phyloP scores from a whole-genome alignment of 2,888 invertebrate species.

The Erynnis tages region DNA sequence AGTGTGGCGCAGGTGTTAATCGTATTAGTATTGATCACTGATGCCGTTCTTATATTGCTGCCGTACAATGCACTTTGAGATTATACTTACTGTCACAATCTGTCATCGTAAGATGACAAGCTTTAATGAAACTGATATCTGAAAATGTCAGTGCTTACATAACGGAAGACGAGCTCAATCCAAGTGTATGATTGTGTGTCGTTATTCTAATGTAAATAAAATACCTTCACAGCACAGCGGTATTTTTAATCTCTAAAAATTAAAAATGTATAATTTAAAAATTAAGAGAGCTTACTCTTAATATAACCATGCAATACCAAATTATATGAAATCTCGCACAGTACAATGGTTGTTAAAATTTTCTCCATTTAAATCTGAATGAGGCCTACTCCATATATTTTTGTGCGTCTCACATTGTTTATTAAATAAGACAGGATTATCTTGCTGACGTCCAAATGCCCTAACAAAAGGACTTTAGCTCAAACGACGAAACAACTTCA shows the following conservation, averaged over 20 bases:
- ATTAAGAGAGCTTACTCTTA: background rate
- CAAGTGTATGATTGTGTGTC: background rate
- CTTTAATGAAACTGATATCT: slow-evolving; percentile 8
- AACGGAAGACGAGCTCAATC: background rate
- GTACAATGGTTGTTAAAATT: no score
- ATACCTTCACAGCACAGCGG: no score
- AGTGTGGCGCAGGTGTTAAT: no score
- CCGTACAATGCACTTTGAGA: background rate
- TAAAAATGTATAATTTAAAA: background rate
- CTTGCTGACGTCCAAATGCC: slow-evolving; percentile 37
- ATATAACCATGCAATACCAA: no score
- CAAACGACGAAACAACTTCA: slow-evolving; percentile 24
- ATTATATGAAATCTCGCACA: no score
- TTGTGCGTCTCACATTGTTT: slow-evolving; percentile 34
- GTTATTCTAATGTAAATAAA: no score
- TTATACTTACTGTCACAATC: slow-evolving; percentile 10
- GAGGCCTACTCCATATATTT: slow-evolving; percentile 30
- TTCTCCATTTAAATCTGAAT: no score
- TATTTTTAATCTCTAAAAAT: no score
- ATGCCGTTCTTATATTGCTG: background rate
- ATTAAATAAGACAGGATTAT: slow-evolving; percentile 47
- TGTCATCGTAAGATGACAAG: slow-evolving; percentile 15
- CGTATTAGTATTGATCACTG: slow-evolving; percentile 9
- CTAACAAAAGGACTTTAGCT: slow-evolving; percentile 39
- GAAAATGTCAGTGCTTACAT: slow-evolving; percentile 4